Evolutionary conservation across 2,888 invertebrate species (phyloP), one percentile per base, ranked within the genome.

Genomic region (Callinectes sapidus): DNA sequence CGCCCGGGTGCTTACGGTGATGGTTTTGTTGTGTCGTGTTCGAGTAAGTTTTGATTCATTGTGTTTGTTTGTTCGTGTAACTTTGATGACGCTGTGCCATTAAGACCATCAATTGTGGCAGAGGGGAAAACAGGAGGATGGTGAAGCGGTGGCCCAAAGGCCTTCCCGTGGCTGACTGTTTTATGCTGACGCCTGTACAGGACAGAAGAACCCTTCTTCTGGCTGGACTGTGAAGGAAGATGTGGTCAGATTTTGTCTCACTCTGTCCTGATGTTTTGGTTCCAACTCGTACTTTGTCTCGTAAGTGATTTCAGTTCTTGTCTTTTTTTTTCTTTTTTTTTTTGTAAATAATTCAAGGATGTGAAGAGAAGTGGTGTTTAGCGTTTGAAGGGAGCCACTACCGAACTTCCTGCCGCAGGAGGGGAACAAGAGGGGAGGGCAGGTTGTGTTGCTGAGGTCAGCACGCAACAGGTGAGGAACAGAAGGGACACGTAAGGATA

Each of bases 11-110:
- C 35, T 81, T 81, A n/a, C 16, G 81, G 14, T 3, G 35, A 35
- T 81, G 81, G 81, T 32, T 81, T 81, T 81, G 81, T 81, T 81
- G 81, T 16, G 81, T 81, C 16, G 71, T 28, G 71, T n/a, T 32
- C 2, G 81, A 81, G 81, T 81, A 61, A 61, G 61, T 81, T 81
- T 35, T 35, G 81, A 81, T 81, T 81, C 81, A 81, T 32, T 13
- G 35, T 35, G 81, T 32, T 81, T 81, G 81, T 81, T 35, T 18
- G 81, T 16, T 35, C 71, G 18, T 23, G 61, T 35, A 10, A 81
- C 81, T 61, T 28, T 81, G 81, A 35, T 32, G 81, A 81, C 81
- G 14, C 81, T 10, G 18, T 32, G 35, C 35, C 35, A 32, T 35
- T 35, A 81, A 35, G 18, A 35, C 2, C 81, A n/a, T 81, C 14